Percentiles rank a stretch among this genome's conserved stretches.
These are phyloP conservation scores for Brachylomia viminalis DNA, from an alignment of 2,888 invertebrate genomes.

Conservation along the genomic window DNA sequence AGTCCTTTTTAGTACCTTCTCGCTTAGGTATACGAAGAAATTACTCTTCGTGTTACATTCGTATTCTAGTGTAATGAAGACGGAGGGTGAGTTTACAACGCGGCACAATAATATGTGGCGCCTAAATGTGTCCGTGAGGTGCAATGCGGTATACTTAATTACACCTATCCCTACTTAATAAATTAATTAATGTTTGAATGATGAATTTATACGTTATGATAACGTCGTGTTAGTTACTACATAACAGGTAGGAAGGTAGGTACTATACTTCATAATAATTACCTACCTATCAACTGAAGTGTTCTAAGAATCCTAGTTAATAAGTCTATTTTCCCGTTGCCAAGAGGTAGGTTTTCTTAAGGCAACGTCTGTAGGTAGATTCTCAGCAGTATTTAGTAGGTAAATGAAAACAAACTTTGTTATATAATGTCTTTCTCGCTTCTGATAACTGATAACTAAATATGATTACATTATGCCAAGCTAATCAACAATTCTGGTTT, in stretches of 20 bases:
- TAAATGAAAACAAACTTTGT: constrained; percentile 11
- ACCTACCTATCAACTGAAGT: neutral
- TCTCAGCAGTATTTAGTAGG: neutral
- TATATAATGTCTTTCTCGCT: constrained; percentile 8
- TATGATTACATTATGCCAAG: constrained; percentile 25
- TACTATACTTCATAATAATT: neutral
- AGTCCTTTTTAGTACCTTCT: constrained; percentile 27
- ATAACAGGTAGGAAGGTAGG: neutral
- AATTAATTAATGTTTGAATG: constrained; percentile 78
- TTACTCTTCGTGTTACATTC: constrained; percentile 73
- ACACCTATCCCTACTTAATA: constrained; percentile 78
- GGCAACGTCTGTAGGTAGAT: neutral
- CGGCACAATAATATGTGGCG: constrained; percentile 56
- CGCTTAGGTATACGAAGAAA: constrained; percentile 54
- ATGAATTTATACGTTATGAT: constrained; percentile 58
- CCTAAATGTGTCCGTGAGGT: constrained; percentile 76
- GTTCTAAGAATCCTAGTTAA: constrained; percentile 7
- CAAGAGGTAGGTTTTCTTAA: constrained; percentile 8
- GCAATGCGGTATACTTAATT: constrained; percentile 79
- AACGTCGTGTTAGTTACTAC: neutral
- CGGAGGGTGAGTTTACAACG: constrained; percentile 68
- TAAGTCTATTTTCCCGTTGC: constrained; percentile 21
- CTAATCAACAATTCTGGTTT: constrained; percentile 19
- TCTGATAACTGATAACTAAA: constrained; percentile 21
- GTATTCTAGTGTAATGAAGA: constrained; percentile 74